Evolutionary conservation across 2,888 invertebrate species (phyloP), one percentile per base, ranked within the genome.

Genomic region (Sminthurides aquaticus): DNA sequence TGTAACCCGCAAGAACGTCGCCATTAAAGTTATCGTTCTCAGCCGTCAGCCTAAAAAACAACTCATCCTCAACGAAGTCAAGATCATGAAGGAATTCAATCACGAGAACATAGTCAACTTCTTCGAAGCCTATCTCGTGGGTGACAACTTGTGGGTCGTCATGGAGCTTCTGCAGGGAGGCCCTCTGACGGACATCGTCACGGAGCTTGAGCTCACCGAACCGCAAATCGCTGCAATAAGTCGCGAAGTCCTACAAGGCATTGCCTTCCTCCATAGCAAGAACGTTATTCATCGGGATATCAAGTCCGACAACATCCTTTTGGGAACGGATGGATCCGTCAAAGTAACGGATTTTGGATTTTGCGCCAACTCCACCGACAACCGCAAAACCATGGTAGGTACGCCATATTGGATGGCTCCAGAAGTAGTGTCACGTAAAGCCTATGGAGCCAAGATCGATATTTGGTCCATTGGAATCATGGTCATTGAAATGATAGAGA

Each of bases 341-440:
- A 93, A 93, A 82, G 90, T 93, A 0, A 93, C 92, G 0, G 97
- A 98, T 80, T 98, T 98, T 80, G 98, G 98, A 8, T 98, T 98
- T 80, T 98, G 96, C 80, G 98, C 97, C 2, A 97, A 97, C 78
- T 90, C 98, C 62, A 95, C 94, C 74, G 91, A 94, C 76, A 96
- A 97, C 78, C 82, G 94, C n/a, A 91, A 91, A 77, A 96, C 96
- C 0, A 92, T 96, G 91, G 95, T 95, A 0, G 95, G 96, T n/a
- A 96, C 96, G 0, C 95, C 95, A 0, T 96, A 94, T 76, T 95
- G 95, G 97, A 97, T 97, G 96, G 71, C 71, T 20, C 70, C 71
- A 20, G 71, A 73, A 68, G 91, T 93, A 0, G 91, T 92, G 0
- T 91, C 91, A 0, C 83, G 94, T 69, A 93, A 95, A 77, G 90